Base-by-base conservation (phyloP, 1,140 invertebrate genomes). In the Diorhabda elongata region DNA sequence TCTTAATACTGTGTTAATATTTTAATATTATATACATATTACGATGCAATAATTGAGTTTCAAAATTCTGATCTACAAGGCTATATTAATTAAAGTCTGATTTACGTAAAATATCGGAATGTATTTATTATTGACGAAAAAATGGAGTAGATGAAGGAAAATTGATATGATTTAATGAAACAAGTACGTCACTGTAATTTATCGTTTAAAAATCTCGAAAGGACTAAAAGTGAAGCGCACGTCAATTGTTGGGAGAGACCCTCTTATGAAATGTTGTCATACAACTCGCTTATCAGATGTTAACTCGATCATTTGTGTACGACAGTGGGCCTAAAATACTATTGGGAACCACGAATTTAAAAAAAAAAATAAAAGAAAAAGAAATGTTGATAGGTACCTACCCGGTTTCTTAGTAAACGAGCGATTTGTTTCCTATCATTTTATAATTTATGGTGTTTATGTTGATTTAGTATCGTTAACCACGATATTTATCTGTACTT, bases 181-280 rank as follows among this genome's bases (percentile, higher is more conserved):
- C 44, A 58, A 70, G 45, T 67, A 66, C 72, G 61, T 4, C 67
- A 52, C 74, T 75, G 74, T 41, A 62, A 69, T 69, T 71, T 73
- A 75, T 75, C 71, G 44, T 64, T 52, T n/a, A 43, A 44, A 59
- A 72, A 74, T 74, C 69, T 72, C 62, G 52, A 66, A 64, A 64
- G 6, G 6, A 69, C 71, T 71, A 73, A 75, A 73, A 75, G 73
- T 71, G 72, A 73, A 75, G 70, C 73, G 70, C 71, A 75, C 64
- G 73, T 76, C 75, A 76, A 76, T 76, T 76, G 75, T 72, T 61
- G 63, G 68, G 68, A 65, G 63, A 59, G 70, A 69, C 69, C 71
- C 67, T 73, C 71, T 75, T 71, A 73, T 76, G 73, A 76, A 76
- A 75, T 75, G 75, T 75, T 75, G 74, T 76, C 75, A 75, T 75